A percentile compares a stretch with the other conserved stretches of the same genome.
Conservation (phyloP, 2,113 vertebrate genomes). For the Hemiscyllium ocellatum region DNA sequence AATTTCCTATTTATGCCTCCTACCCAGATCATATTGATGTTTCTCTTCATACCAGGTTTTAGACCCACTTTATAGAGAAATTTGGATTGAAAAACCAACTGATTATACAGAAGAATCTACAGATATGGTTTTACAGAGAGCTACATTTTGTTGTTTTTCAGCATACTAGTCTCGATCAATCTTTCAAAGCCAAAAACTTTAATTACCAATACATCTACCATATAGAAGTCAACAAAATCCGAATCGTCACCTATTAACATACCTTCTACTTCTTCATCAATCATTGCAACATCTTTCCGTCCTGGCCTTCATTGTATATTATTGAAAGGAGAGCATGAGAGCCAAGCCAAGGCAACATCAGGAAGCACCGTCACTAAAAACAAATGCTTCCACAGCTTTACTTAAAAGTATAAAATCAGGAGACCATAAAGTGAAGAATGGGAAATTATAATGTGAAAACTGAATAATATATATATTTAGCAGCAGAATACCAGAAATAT, state of each 20-base stretch:
- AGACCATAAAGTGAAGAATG: background rate
- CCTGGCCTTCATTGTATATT: background rate
- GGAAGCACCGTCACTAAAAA: background rate
- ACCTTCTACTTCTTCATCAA: background rate
- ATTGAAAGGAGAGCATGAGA: background rate
- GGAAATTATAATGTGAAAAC: background rate
- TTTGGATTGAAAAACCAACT: background rate
- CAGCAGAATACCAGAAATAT: background rate
- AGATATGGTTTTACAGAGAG: background rate
- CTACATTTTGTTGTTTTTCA: background rate
- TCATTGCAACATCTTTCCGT: background rate
- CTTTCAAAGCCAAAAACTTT: background rate
- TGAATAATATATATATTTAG: background rate
- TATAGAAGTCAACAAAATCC: background rate
- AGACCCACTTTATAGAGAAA: background rate
- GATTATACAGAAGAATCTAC: background rate
- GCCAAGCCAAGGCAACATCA: background rate
- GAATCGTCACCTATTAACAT: background rate
- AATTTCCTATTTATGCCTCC: background rate
- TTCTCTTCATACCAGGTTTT: background rate
- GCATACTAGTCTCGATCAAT: background rate
- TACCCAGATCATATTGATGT: background rate
- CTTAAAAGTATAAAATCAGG: background rate
- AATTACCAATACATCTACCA: background rate
- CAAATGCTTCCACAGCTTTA: background rate